Evolutionary conservation across 2,888 invertebrate species (phyloP).

Genomic region (Baronia brevicornis): DNA sequence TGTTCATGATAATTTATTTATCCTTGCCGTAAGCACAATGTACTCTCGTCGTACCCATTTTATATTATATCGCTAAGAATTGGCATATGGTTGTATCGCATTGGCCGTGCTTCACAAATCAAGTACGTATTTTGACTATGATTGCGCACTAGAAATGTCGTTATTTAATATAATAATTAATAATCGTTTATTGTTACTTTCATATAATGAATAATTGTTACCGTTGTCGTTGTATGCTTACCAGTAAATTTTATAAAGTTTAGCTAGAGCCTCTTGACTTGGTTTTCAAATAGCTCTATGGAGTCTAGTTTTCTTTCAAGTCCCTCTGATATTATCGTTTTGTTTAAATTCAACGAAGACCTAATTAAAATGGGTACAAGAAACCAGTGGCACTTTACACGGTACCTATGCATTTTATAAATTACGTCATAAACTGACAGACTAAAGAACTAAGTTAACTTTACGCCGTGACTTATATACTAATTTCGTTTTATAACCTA

Average conservation of each 20-base stretch:
- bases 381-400: slow-evolving; percentile 61
- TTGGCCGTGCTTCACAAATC: slow-evolving; percentile 27
- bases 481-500: slow-evolving; percentile 64
- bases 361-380: slow-evolving; percentile 66
- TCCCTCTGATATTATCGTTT: slow-evolving; percentile 22
- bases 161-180: too few relatives aligned
- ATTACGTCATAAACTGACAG: slow-evolving; percentile 69
- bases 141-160: slow-evolving; percentile 28
- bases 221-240: slow-evolving; percentile 34
- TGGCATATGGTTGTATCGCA: slow-evolving; percentile 43
- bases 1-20: slow-evolving; percentile 29
- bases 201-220: slow-evolving; percentile 33
- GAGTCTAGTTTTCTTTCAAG: slow-evolving; percentile 21
- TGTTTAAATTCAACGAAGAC: slow-evolving; percentile 42
- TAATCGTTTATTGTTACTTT: slow-evolving; percentile 43
- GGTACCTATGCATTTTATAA: slow-evolving; percentile 62
- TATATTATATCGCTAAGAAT: slow-evolving; percentile 44
- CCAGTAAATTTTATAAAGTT: slow-evolving; percentile 29
- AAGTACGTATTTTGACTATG: slow-evolving; percentile 18
- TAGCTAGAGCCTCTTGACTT: slow-evolving; percentile 41
- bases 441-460: slow-evolving; percentile 64
- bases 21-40: slow-evolving; percentile 31
- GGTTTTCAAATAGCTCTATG: slow-evolving; percentile 18
- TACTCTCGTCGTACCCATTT: slow-evolving; percentile 54
- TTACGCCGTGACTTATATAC: slow-evolving; percentile 67